Base-by-base conservation (phyloP, 2,113 vertebrate genomes). In the Barbus barbus region DNA sequence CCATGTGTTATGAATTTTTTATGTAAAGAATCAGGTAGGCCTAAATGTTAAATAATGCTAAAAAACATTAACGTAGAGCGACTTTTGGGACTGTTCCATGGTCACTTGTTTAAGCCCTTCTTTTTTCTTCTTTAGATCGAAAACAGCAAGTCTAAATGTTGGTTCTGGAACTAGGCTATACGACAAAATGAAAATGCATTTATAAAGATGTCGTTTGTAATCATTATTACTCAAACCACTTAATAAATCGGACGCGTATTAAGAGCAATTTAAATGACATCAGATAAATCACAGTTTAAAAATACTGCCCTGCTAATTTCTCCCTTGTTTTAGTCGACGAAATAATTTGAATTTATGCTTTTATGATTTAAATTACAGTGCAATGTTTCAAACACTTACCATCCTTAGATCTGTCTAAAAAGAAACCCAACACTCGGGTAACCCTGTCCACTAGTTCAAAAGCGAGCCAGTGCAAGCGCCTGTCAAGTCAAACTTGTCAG, bases 401-500 rank as follows among this genome's bases (percentile, higher is more conserved):
- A 73, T 88, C 86, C 90, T 88, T 88, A 88, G 81, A 93, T 81
- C 74, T 71, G 38, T 84, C 88, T 87, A 91, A 91, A 93, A 51
- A 89, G 78, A 89, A 75, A 89, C 83, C 82, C 90, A 78, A 9
- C 91, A 89, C 78, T 88, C 90, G 90, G 92, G 90, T 87, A 89
- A 91, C 92, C 22, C 86, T 81, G 86, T 81, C 31, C 82, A 89
- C 85, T 83, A 7, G 91, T 82, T 79, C 81, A 86, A 79, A 86
- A 87, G 87, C 83, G 74, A 89, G 20, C 56, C 75, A 9, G 75
- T 12, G 85, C 20, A 41, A 87, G 75, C 91, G 90, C 84, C 76
- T 93, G 96, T 95, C 96, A 93, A 89, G 93, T 97, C 96, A 95
- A 88, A 87, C 41, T 28, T 82, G 13, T 38, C 3, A 76, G 77